A percentile compares a stretch with the other conserved stretches of the same genome.
Conservation (phyloP, 2,113 vertebrate genomes). For the Chaenogobius annularis region DNA sequence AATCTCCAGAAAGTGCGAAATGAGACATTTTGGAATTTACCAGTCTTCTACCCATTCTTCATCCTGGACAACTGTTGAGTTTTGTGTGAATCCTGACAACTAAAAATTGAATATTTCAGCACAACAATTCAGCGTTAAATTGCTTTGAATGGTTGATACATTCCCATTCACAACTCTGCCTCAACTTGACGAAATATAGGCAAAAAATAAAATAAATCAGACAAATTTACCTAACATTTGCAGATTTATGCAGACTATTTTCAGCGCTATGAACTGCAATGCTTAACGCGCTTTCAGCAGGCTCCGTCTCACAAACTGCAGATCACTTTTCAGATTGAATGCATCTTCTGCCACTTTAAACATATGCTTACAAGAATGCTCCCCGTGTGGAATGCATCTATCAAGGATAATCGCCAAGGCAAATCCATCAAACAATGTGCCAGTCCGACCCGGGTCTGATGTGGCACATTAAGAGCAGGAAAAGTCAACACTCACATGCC, state of each 20-base stretch:
- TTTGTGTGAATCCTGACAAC: not conserved
- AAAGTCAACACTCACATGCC: constrained; percentile 83
- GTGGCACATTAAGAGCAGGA: constrained; percentile 2
- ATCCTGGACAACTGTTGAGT: not conserved
- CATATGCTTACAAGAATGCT: not conserved
- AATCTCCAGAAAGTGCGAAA: too few relatives aligned
- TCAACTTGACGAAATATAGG: not conserved
- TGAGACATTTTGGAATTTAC: not conserved
- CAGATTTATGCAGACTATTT: too few relatives aligned
- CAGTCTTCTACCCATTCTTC: not conserved
- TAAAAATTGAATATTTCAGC: not conserved
- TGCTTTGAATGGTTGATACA: not conserved
- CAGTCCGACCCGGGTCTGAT: constrained; percentile 13
- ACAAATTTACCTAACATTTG: not conserved
- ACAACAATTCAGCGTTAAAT: not conserved
- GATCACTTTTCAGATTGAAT: constrained; percentile 16
- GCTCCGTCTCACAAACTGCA: not conserved
- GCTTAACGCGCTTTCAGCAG: not conserved
- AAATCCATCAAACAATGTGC: constrained; percentile 21
- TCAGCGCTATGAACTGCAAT: constrained; percentile 10
- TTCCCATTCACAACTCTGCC: not conserved
- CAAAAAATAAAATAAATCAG: not conserved
- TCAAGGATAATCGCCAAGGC: constrained; percentile 13
- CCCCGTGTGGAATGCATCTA: not conserved
- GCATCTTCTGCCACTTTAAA: not conserved